A percentile compares a stretch with the other conserved stretches of the same genome.
Conservation (phyloP, 2,797 vertebrate genomes). For the Amniataba percoides region DNA sequence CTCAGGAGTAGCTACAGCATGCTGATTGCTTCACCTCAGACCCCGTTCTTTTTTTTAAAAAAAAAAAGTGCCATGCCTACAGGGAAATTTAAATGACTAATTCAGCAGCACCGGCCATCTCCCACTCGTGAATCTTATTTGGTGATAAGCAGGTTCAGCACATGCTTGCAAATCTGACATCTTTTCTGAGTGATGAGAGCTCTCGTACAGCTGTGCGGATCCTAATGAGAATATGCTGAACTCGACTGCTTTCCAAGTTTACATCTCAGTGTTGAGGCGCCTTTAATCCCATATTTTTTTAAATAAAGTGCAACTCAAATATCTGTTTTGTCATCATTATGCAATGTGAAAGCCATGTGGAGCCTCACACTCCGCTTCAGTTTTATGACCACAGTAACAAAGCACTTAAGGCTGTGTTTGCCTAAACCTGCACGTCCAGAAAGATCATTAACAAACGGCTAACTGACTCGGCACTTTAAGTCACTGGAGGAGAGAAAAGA, state of each 20-base stretch:
- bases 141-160: background rate
- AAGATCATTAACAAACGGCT: conserved; percentile 63
- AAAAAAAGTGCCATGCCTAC: background rate
- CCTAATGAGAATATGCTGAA: background rate
- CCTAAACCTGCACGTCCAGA: conserved; percentile 56
- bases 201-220: conserved; percentile 2
- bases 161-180: background rate
- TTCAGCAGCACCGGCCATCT: background rate
- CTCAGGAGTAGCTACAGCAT: background rate
- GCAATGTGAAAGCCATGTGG: conserved; percentile 29
- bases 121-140: background rate
- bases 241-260: background rate
- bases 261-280: background rate
- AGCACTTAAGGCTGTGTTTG: conserved; percentile 73
- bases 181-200: background rate
- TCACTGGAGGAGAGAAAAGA: conserved; percentile 3
- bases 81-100: background rate
- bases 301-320: conserved; percentile 8
- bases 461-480: conserved; percentile 38
- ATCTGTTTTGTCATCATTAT: conserved; percentile 20
- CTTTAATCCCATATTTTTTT: background rate
- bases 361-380: background rate
- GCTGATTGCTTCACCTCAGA: background rate
- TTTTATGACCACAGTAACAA: conserved; percentile 61
- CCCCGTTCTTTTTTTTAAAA: background rate